Evolutionary conservation across 2,888 invertebrate genomes (phyloP), one percentile per base, ranked within the genome.

Genomic region (Athetis lepigone): DNA sequence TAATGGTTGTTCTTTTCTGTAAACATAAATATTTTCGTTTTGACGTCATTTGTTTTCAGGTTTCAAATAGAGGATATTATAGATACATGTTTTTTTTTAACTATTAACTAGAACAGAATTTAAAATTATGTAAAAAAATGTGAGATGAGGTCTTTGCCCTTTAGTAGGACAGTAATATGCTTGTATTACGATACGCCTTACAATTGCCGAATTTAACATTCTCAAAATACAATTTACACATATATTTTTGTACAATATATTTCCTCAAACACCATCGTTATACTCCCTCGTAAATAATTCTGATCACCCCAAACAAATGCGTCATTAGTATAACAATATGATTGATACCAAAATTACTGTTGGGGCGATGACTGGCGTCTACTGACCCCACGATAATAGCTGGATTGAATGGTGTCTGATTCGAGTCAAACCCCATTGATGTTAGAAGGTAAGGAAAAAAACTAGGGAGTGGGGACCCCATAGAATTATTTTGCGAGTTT

Each of bases 311-410:
- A 59, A 67, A 79, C 74, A 78, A 73, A 70, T 47, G 49, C 50
- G 16, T 77, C 80, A 77, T 77, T 78, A 79, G 74, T 57, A 68
- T 59, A 21, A 77, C 51, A 70, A 79, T 74, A 66, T 57, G 77
- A 74, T 70, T 73, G 77, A 77, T 72, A 66, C 37, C 52, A 33
- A 57, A 70, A 69, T 75, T 79, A 59, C 40, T 49, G 39, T 13
- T 63, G 33, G 65, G 65, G 67, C 27, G 64, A 68, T 67, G 57
- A 65, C 57, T 63, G 23, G 39, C 54, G 62, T 66, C 29, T 29
- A 40, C 45, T 47, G 49, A 60, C 59, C 66, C 67, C 61, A 19
- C 8, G 25, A 40, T 60, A 33, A 55, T 56, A 46, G 61, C 40
- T 37, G 19, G 25, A 18, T 27, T 67, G 58, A 73, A 67, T 64